phyloP scores from a whole-genome alignment of 2,888 invertebrate species.

The Andrena minutula region DNA sequence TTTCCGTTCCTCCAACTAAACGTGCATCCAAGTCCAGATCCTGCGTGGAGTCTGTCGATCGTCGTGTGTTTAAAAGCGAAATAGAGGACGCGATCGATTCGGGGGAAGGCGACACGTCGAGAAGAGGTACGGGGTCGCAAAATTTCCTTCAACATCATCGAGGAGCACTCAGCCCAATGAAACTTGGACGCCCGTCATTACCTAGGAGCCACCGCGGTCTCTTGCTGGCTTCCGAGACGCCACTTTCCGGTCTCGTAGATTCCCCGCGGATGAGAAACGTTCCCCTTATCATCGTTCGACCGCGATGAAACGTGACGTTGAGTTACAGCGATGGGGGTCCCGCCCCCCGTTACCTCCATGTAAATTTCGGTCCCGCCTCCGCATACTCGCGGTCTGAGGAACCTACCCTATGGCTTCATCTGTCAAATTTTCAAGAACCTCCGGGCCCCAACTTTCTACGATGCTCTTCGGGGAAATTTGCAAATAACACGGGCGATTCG shows the following conservation, averaged over 20 bases:
- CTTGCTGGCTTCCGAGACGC: constrained; percentile 23
- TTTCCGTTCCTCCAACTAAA: not conserved
- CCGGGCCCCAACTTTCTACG: not conserved
- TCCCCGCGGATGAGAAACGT: constrained; percentile 22
- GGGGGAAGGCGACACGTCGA: not conserved
- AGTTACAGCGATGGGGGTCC: constrained; percentile 2
- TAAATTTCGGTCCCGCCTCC: constrained; percentile 11
- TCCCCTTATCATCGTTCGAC: constrained; percentile 31
- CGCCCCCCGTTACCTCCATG: not conserved
- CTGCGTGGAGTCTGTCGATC: no score
- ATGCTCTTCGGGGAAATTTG: not conserved
- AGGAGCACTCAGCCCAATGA: constrained; percentile 67
- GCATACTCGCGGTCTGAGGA: not conserved
- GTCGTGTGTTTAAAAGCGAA: not conserved
- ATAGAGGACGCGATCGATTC: constrained; percentile 2
- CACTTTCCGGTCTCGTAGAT: constrained; percentile 46
- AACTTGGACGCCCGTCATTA: constrained; percentile 65
- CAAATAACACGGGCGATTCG: not conserved
- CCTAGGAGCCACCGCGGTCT: constrained; percentile 15
- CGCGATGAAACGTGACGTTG: constrained; percentile 54
- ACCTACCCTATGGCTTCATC: constrained; percentile 3
- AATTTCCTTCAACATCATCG: constrained; percentile 43
- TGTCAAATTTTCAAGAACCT: constrained; percentile 1
- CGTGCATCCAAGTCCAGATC: not conserved
- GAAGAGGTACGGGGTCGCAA: constrained; percentile 4